Evolutionary conservation across 1,140 invertebrate species (phyloP).

Genomic region (Coelopa frigida): DNA sequence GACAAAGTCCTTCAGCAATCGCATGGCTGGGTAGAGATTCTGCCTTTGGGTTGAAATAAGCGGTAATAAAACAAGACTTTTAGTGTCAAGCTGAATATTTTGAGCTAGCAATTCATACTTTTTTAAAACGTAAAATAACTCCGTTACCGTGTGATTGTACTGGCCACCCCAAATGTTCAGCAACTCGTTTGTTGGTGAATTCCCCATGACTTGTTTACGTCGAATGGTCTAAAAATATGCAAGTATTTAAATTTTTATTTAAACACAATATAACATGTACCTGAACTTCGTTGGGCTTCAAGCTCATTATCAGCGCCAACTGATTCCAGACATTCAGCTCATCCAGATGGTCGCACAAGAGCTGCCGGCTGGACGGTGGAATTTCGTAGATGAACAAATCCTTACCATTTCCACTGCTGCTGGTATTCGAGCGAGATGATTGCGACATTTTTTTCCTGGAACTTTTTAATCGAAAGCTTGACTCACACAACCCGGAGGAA

Average conservation of each 20-base stretch:
- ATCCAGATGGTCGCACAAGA: conserved; percentile 70
- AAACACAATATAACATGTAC: neutral
- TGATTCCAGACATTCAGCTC: conserved; percentile 70
- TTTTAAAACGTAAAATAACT: no score
- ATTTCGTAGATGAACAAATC: conserved; percentile 56
- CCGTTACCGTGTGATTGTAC: conserved; percentile 69
- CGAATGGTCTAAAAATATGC: conserved; percentile 45
- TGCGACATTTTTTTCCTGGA: no score
- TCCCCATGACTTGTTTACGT: conserved; percentile 46
- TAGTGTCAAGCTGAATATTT: no score
- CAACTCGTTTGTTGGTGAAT: conserved; percentile 67
- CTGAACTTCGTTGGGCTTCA: conserved; percentile 49
- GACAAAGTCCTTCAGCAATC: conserved; percentile 56
- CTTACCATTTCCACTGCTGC: no score
- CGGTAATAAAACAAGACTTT: conserved; percentile 11
- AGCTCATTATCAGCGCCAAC: conserved; percentile 54
- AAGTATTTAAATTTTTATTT: no score
- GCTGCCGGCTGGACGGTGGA: conserved; percentile 57
- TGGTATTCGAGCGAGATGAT: no score
- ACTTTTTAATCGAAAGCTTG: no score
- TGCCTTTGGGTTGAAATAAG: conserved; percentile 45
- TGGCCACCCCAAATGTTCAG: conserved; percentile 70
- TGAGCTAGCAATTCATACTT: no score
- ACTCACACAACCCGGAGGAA: no score
- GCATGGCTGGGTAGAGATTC: conserved; percentile 66